phyloP scores from a whole-genome alignment of 2,113 vertebrate species.

The Emydura subglobosa region DNA sequence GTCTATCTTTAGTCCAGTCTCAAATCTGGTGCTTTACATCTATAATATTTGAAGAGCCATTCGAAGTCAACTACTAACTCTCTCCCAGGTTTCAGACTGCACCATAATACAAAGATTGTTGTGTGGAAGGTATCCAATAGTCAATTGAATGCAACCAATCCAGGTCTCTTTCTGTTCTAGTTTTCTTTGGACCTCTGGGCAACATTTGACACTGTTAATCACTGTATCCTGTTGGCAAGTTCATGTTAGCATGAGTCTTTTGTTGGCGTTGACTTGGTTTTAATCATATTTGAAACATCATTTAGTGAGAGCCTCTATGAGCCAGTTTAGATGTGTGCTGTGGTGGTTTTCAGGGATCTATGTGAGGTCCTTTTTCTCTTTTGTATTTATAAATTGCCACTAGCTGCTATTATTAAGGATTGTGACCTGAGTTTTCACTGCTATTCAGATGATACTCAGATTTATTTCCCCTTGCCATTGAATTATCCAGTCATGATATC shows the following conservation, averaged over 20 bases:
- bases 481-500: slow-evolving; percentile 25
- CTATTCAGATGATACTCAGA: background rate
- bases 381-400: rapidly evolving
- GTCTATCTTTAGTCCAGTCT: background rate
- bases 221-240: background rate
- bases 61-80: background rate
- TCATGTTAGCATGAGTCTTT: background rate
- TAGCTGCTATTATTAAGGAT: rapidly evolving
- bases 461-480: background rate
- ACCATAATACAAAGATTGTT: background rate
- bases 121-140: background rate
- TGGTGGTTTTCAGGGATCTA: rapidly evolving
- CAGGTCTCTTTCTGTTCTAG: background rate
- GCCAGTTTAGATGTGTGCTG: rapidly evolving
- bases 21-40: background rate
- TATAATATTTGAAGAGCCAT: background rate
- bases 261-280: background rate
- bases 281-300: background rate
- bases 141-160: background rate
- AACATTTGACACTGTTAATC: background rate
- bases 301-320: rapidly evolving
- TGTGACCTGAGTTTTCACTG: background rate
- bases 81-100: background rate
- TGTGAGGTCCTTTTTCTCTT: rapidly evolving
- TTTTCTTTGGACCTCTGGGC: background rate